Evolutionary conservation across 2,797 vertebrate species (phyloP).

Genomic region (Acrossocheilus fasciatus): DNA sequence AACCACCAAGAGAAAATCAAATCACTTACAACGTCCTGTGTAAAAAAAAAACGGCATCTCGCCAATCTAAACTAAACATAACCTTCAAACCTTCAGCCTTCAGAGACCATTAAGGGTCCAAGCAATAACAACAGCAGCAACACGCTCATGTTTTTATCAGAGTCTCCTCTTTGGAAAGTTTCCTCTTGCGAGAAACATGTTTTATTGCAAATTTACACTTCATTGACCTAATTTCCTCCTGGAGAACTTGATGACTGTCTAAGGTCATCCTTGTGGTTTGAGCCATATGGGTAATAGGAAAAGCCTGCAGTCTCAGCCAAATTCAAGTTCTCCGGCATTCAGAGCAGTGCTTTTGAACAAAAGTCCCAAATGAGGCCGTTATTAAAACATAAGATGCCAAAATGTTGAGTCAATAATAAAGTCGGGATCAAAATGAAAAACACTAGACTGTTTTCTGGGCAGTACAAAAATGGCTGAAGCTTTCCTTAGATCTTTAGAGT

Average conservation of each 20-base stretch:
- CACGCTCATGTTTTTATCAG: conserved; percentile 3
- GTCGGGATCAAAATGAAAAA: background rate
- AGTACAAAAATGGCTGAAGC: background rate
- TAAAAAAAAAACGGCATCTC: background rate
- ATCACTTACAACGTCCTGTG: background rate
- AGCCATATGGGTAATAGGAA: conserved; percentile 50
- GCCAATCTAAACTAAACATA: background rate
- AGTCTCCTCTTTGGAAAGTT: conserved; percentile 2
- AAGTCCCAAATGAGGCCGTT: conserved; percentile 33
- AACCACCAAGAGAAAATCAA: background rate
- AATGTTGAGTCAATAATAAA: conserved; percentile 13
- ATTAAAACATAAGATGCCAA: conserved; percentile 44
- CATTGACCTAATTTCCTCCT: conserved; percentile 51
- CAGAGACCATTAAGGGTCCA: conserved; percentile 3
- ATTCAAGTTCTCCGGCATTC: background rate
- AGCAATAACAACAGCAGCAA: conserved; percentile 20
- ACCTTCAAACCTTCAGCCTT: conserved; percentile 9
- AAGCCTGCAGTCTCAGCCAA: conserved; percentile 22
- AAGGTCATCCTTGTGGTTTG: conserved; percentile 42
- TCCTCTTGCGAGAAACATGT: conserved; percentile 43
- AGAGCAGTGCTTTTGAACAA: background rate
- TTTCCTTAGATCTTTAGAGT: background rate
- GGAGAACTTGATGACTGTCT: conserved; percentile 49
- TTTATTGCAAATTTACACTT: conserved; percentile 45
- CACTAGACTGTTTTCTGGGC: background rate